Percentiles rank a stretch among this genome's conserved stretches.
Conservation (phyloP, 2,888 invertebrate species). For the Melieria omissa region DNA sequence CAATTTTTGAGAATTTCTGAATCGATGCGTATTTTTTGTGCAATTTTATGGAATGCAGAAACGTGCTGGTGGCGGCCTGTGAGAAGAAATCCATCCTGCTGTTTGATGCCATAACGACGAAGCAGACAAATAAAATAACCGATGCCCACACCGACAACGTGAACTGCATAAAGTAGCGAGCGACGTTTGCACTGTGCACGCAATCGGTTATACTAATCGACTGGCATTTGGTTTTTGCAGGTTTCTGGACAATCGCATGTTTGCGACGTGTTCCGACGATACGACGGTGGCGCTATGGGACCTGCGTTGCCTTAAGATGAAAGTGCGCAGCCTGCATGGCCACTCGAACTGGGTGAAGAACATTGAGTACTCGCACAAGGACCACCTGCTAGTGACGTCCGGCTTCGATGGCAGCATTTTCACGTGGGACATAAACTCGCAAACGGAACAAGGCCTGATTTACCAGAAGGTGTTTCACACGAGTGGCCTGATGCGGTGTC, state of each 20-base stretch:
- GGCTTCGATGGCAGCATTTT: conserved; percentile 94
- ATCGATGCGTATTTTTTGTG: neutral
- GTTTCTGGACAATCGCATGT: conserved; percentile 86
- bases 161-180: conserved; percentile 87
- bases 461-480: conserved; percentile 88
- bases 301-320: conserved; percentile 82
- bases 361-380: conserved; percentile 89
- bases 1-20: conserved; percentile 7
- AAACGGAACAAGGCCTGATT: conserved; percentile 79
- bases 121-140: conserved; percentile 77
- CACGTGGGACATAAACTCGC: conserved; percentile 93
- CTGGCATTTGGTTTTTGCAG: conserved; percentile 67
- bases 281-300: conserved; percentile 94
- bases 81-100: conserved; percentile 88
- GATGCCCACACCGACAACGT: conserved; percentile 91
- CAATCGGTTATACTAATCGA: too few species aligned
- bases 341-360: conserved; percentile 98
- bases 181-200: neutral
- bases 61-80: conserved; percentile 88
- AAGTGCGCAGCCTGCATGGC: conserved; percentile 81
- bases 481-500: conserved; percentile 77
- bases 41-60: conserved; percentile 68
- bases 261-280: conserved; percentile 95
- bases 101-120: conserved; percentile 86
- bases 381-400: conserved; percentile 87